Percentiles rank a stretch among this genome's conserved stretches.
Evolutionary conservation across 2,113 vertebrate species (phyloP).

Genomic region (Nansenia antarctica): DNA sequence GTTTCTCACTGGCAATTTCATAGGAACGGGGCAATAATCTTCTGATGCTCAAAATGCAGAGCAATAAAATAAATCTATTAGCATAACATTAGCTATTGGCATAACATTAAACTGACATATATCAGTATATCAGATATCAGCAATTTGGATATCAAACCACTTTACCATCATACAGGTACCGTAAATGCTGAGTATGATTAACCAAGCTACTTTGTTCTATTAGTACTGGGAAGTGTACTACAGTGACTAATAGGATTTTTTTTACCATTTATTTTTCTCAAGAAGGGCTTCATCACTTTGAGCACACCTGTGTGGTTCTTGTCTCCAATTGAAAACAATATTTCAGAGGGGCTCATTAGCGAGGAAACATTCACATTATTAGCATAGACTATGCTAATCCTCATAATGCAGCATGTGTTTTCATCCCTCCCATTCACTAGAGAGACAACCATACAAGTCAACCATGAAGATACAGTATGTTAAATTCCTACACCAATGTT

Average conservation of each 20-base stretch:
- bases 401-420: conserved; percentile 18
- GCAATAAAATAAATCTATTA: too few species aligned
- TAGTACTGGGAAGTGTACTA: not conserved
- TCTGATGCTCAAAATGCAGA: conserved; percentile 55
- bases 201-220: not conserved
- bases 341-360: conserved; percentile 41
- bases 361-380: conserved; percentile 37
- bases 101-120: not conserved
- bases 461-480: too few species aligned
- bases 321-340: not conserved
- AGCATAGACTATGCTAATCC: conserved; percentile 33
- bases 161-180: not conserved
- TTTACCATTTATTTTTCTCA: too few species aligned
- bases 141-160: not conserved
- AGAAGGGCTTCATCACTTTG: too few species aligned
- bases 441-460: too few species aligned
- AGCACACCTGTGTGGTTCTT: not conserved
- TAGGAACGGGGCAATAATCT: conserved; percentile 57
- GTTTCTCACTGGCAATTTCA: conserved; percentile 36
- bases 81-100: not conserved
- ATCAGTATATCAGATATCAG: too few species aligned
- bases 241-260: not conserved
- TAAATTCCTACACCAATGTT: too few species aligned
- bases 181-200: not conserved
- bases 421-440: conserved; percentile 28